Conservation (phyloP, 2,113 vertebrate species). For the Canis aureus region DNA sequence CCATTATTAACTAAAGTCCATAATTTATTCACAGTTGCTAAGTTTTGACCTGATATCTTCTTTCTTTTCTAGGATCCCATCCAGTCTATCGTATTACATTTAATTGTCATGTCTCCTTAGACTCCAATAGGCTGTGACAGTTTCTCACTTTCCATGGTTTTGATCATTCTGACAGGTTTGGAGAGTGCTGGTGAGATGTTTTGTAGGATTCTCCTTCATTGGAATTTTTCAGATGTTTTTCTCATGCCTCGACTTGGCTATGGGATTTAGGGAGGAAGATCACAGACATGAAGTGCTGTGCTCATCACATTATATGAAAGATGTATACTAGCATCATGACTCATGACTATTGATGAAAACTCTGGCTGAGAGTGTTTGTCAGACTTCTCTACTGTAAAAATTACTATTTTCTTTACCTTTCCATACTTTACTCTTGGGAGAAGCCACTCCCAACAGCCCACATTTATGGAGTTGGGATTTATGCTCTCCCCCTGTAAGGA, state of each 20-base stretch:
- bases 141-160: neutral
- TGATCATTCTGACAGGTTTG: neutral
- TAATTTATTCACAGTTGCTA: neutral
- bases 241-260: neutral
- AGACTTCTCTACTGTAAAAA: neutral
- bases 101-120: neutral
- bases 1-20: neutral
- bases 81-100: neutral
- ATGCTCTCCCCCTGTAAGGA: neutral
- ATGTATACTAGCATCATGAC: neutral
- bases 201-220: neutral
- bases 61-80: neutral
- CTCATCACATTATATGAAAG: neutral
- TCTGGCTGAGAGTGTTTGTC: neutral
- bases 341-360: neutral
- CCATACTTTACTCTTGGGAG: neutral
- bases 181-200: neutral
- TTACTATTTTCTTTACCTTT: neutral
- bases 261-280: neutral
- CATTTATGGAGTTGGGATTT: neutral
- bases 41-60: neutral
- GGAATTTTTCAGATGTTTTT: neutral
- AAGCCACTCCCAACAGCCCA: neutral
- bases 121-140: neutral
- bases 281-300: neutral